These are phyloP conservation scores for Drosophila sechellia DNA, from an alignment of 1,140 invertebrate species.

Conservation along the genomic window DNA sequence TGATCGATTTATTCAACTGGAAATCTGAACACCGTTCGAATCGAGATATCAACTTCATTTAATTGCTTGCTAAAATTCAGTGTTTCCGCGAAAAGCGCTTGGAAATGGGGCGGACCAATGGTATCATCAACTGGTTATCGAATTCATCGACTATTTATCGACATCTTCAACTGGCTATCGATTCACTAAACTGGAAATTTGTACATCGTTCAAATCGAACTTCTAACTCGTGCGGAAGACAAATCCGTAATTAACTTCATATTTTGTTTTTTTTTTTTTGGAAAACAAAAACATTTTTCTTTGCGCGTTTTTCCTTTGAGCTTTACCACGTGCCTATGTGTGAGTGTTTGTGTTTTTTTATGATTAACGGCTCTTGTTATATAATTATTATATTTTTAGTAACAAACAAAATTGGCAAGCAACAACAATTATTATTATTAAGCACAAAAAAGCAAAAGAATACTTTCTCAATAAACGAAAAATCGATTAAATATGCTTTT, in stretches of 20 bases:
- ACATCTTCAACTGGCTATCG: slow-evolving; percentile 25
- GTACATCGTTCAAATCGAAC: slow-evolving; percentile 43
- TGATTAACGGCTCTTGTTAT: slow-evolving; percentile 49
- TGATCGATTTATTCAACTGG: slow-evolving; percentile 26
- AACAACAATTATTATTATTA: slow-evolving; percentile 49
- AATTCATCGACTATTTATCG: slow-evolving; percentile 16
- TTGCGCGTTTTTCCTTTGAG: slow-evolving; percentile 47
- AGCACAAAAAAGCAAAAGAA: slow-evolving; percentile 24
- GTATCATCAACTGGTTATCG: slow-evolving; percentile 19
- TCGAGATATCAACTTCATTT: slow-evolving; percentile 19
- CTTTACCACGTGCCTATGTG: slow-evolving; percentile 28
- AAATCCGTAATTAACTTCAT: slow-evolving; percentile 32
- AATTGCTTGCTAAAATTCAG: background rate
- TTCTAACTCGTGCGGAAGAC: slow-evolving; percentile 42
- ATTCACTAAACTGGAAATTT: slow-evolving; percentile 40
- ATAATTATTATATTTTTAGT: slow-evolving; percentile 32
- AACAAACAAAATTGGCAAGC: slow-evolving; percentile 58
- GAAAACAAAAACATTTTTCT: slow-evolving; percentile 36
- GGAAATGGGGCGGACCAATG: background rate
- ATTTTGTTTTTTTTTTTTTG: slow-evolving; percentile 2
- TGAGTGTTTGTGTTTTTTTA: slow-evolving; percentile 25
- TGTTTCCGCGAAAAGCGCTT: background rate
- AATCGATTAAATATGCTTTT: slow-evolving; percentile 13
- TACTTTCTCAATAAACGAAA: background rate
- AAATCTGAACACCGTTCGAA: slow-evolving; percentile 38